These are phyloP conservation scores for Emydoidea blandingii DNA, from an alignment of 2,797 vertebrate species.

Conservation along the genomic window DNA sequence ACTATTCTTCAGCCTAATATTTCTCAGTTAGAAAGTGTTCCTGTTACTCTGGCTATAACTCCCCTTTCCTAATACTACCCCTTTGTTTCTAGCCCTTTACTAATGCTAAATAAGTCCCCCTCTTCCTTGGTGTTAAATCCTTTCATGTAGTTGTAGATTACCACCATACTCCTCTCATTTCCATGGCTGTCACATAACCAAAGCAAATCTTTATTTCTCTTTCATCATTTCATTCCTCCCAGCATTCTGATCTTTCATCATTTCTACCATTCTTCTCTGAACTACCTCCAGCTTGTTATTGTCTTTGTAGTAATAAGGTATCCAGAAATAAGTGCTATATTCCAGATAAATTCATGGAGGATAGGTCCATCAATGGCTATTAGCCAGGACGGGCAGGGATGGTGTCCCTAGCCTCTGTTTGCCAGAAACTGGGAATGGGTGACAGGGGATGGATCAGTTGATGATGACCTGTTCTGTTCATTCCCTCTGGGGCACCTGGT, in stretches of 20 bases:
- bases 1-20: neutral
- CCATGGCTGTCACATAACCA: neutral
- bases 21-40: neutral
- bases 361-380: no score
- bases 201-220: neutral
- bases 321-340: neutral
- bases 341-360: neutral
- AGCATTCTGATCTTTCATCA: neutral
- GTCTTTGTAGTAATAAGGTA: neutral
- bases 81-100: neutral
- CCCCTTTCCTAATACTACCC: neutral
- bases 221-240: neutral
- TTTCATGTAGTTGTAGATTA: neutral
- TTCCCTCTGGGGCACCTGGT: no score
- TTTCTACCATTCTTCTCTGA: neutral
- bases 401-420: no score
- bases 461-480: no score
- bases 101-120: neutral
- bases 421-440: no score
- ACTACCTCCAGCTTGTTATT: neutral
- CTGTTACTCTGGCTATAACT: accelerated
- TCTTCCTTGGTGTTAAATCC: neutral
- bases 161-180: neutral
- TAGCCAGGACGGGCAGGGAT: no score
- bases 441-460: no score